phyloP scores from a whole-genome alignment of 2,113 vertebrate genomes.

The Urocolius indicus region DNA sequence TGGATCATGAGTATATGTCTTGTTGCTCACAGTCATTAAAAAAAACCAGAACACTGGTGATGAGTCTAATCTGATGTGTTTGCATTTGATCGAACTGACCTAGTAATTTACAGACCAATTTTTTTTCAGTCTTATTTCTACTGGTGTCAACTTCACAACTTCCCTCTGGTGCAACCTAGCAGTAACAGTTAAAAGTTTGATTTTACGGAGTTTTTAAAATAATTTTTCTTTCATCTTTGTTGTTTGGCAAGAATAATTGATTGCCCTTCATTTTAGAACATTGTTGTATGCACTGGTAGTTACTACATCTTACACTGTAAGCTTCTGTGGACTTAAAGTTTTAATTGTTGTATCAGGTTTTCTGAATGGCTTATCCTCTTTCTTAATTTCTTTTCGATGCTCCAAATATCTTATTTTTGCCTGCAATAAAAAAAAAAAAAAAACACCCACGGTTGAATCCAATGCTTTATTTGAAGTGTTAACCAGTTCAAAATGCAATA shows the following conservation, averaged over 20 bases:
- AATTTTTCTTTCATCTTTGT: neutral
- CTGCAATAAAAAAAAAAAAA: neutral
- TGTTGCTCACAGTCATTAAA: neutral
- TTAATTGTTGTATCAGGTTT: neutral
- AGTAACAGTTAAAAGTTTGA: neutral
- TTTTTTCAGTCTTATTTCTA: neutral
- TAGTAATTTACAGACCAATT: neutral
- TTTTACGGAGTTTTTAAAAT: neutral
- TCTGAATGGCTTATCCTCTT: neutral
- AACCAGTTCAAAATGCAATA: neutral
- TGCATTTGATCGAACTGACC: neutral
- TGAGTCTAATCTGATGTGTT: neutral
- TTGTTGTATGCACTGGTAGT: neutral
- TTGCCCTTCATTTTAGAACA: neutral
- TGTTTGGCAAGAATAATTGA: neutral
- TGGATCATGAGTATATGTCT: neutral
- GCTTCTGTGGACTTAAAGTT: neutral
- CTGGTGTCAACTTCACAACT: neutral
- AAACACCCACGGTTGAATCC: fast-evolving
- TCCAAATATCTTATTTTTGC: neutral
- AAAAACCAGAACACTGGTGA: neutral
- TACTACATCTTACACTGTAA: neutral
- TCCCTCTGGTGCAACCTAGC: neutral
- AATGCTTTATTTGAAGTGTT: neutral
- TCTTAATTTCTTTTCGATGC: neutral